Conservation (phyloP, 2,797 vertebrate species). For the Acestrorhynchus altus region DNA sequence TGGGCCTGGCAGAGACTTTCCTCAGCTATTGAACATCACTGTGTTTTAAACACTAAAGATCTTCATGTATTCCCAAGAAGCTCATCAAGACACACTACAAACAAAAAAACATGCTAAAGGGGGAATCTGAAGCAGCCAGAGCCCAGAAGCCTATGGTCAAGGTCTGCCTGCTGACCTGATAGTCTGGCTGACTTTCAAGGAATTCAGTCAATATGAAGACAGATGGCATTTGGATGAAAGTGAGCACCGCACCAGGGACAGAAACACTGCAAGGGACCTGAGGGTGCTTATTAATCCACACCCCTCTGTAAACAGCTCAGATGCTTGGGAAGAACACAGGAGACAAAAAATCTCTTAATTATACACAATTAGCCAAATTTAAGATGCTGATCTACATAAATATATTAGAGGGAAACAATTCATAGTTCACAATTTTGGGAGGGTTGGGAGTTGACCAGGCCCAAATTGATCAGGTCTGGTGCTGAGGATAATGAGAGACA, state of each 20-base stretch:
- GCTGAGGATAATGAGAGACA: neutral
- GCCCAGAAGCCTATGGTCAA: constrained; percentile 3
- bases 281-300: constrained; percentile 20
- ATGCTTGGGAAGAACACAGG: constrained; percentile 33
- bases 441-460: neutral
- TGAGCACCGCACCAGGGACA: constrained; percentile 19
- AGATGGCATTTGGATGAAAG: constrained; percentile 8
- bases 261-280: constrained; percentile 22
- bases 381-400: constrained; percentile 47
- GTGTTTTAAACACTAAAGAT: neutral
- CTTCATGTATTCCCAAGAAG: neutral
- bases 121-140: neutral
- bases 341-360: constrained; percentile 52
- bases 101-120: neutral
- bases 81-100: neutral
- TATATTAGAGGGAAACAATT: constrained; percentile 51
- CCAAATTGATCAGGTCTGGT: neutral
- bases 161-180: constrained; percentile 2
- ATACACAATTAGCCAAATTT: constrained; percentile 59
- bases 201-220: constrained; percentile 26
- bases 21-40: neutral
- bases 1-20: no score
- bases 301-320: constrained; percentile 19
- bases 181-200: neutral
- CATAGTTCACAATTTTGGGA: neutral